phyloP scores from a whole-genome alignment of 1,140 invertebrate genomes.

The Dinoponera quadriceps region DNA sequence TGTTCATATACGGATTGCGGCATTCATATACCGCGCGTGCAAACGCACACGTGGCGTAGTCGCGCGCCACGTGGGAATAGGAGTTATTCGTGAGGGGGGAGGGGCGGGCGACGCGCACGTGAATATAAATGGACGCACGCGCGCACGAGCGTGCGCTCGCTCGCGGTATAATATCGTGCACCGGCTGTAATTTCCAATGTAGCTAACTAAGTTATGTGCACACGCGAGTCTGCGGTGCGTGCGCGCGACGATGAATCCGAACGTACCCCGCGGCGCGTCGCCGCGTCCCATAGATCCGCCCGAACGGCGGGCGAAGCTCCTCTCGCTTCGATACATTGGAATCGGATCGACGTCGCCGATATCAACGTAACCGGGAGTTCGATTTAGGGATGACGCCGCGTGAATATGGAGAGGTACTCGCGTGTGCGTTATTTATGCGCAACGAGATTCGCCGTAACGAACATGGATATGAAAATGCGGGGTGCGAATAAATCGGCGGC shows the following conservation, averaged over 20 bases:
- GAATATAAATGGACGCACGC: slow-evolving; percentile 67
- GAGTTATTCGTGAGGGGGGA: slow-evolving; percentile 47
- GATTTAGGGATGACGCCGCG: slow-evolving; percentile 19
- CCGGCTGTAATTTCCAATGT: slow-evolving; percentile 78
- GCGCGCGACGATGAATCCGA: slow-evolving; percentile 53
- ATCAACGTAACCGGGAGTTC: background rate
- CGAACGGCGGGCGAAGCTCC: background rate
- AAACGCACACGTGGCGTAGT: slow-evolving; percentile 26
- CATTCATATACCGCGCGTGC: background rate
- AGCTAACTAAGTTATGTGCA: slow-evolving; percentile 76
- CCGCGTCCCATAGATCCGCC: slow-evolving; percentile 26
- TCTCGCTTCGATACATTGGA: background rate
- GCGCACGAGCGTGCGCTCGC: slow-evolving; percentile 14
- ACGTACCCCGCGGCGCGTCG: slow-evolving; percentile 24
- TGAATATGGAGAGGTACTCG: background rate
- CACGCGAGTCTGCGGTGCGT: slow-evolving; percentile 61
- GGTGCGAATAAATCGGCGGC: background rate
- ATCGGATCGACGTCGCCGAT: background rate
- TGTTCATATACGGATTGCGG: background rate
- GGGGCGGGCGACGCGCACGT: slow-evolving; percentile 24
- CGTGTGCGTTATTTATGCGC: background rate
- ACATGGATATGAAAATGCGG: background rate
- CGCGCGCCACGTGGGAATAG: slow-evolving; percentile 54
- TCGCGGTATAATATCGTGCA: slow-evolving; percentile 74
- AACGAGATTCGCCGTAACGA: slow-evolving; percentile 4